These are phyloP conservation scores for Sphaerodactylus townsendi DNA, from an alignment of 2,113 vertebrate genomes.

Conservation along the genomic window DNA sequence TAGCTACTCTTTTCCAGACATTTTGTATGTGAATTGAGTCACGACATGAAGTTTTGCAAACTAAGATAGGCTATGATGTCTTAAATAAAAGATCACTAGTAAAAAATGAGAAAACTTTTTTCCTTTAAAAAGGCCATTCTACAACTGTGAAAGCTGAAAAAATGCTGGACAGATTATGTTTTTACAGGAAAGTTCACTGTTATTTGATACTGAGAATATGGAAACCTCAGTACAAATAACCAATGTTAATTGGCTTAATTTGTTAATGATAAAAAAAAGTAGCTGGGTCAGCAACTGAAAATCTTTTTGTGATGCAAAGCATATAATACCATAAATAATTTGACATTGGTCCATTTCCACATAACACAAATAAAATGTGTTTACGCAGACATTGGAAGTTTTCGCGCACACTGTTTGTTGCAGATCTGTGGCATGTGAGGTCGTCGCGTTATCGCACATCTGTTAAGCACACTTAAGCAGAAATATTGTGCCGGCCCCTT, in stretches of 20 bases:
- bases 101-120: neutral
- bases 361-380: no score
- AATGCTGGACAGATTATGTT: neutral
- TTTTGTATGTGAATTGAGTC: neutral
- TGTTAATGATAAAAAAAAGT: neutral
- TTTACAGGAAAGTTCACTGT: constrained; percentile 12
- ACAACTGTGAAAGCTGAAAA: neutral
- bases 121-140: neutral
- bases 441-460: no score
- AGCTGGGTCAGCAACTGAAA: neutral
- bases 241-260: no score
- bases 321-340: neutral
- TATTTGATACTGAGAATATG: neutral
- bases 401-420: no score
- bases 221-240: neutral
- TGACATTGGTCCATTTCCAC: no score
- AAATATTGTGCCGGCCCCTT: no score
- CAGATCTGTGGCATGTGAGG: no score
- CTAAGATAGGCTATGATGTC: neutral
- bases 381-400: no score
- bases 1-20: neutral
- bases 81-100: no score
- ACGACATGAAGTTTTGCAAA: neutral
- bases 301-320: neutral
- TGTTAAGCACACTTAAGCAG: no score